Evolutionary conservation across 2,797 vertebrate genomes (phyloP), one percentile per base, ranked within the genome.

Genomic region (Gouania willdenowi): DNA sequence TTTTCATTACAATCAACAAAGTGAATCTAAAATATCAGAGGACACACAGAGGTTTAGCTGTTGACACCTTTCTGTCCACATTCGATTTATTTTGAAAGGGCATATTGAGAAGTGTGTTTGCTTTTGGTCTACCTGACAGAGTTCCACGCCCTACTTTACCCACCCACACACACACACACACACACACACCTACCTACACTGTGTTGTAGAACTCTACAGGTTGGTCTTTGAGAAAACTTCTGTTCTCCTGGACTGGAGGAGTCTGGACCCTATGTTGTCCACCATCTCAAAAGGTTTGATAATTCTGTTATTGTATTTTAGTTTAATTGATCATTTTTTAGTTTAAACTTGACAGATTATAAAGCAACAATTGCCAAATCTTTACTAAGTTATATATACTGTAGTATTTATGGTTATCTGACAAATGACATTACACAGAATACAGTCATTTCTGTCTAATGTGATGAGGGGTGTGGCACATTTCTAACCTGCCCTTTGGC

Each of bases 211-310:
- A 9, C 8, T 35, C 7, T 28, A 9, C 42, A 57, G 49, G 66
- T 55, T 24, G 7, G 26, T 38, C 36, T 29, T 39, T 27, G 13
- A 50, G 35, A 31, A 24, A 32, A 52, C 23, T 26, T 13, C 25
- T 19, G 29, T 16, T 10, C 30, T 17, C 11, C 26, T 8, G 18
- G 17, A 29, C 15, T 8, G 47, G 42, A 48, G 22, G 41, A 19
- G 18, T 30, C 33, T 23, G 64, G 51, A 47, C 35, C 24, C 22
- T 6, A 86, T 86, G 81, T 65, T 69, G 18, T 63, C 44, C 54
- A 27, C 7, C 1, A 40, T 31, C 39, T 25, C 4, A 7, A 61
- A 36, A 82, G 80, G 83, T 84, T 60, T 48, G 75, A 6, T 48
- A 3, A 2, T 4, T 7, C 2, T 24, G 3, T n/a, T n/a, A n/a